phyloP scores from a whole-genome alignment of 2,113 vertebrate species.

The Acanthisitta chloris region DNA sequence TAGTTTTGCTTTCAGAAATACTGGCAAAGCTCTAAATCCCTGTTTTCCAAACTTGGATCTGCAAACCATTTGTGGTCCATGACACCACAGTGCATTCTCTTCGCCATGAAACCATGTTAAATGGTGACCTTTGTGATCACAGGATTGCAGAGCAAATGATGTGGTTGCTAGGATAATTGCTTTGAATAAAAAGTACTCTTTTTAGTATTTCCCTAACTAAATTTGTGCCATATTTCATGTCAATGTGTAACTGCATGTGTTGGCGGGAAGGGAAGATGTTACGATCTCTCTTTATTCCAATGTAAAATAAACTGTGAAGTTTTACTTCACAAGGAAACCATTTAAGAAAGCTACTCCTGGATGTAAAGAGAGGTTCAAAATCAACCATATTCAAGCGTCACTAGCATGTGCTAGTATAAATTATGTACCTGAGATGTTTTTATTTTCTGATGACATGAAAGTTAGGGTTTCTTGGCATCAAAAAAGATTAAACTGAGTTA shows the following conservation, averaged over 20 bases:
- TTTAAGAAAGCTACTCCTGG: neutral
- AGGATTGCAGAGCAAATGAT: neutral
- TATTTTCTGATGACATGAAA: neutral
- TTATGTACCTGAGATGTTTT: neutral
- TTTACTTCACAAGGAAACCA: neutral
- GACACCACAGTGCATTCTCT: neutral
- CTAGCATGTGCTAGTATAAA: neutral
- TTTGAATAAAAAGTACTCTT: neutral
- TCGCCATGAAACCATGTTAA: neutral
- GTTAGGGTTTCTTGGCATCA: neutral
- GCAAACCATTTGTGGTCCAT: neutral
- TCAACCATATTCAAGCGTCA: neutral
- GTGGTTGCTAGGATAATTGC: neutral
- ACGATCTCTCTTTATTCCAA: neutral
- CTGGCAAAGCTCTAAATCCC: neutral
- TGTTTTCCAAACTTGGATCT: neutral
- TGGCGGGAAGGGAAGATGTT: neutral
- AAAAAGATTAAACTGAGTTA: neutral
- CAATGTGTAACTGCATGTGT: neutral
- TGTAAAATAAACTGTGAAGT: neutral
- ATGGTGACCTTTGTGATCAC: neutral
- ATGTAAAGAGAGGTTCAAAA: neutral
- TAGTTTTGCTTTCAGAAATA: neutral
- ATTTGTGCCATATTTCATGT: conserved; percentile 20
- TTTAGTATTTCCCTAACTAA: conserved; percentile 5